Conservation (phyloP, 2,797 vertebrate genomes). For the Micromesistius poutassou region DNA sequence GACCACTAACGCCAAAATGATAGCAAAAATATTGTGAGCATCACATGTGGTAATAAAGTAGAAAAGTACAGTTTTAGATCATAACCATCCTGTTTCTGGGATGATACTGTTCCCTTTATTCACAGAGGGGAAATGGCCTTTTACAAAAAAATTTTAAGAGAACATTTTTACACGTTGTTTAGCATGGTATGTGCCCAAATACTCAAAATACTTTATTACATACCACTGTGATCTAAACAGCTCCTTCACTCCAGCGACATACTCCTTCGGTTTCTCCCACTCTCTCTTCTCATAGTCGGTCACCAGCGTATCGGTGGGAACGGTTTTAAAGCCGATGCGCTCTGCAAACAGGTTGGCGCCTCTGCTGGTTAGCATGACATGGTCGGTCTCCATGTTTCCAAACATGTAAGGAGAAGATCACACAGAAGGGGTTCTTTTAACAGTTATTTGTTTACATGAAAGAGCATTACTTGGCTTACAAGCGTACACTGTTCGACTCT, state of each 20-base stretch:
- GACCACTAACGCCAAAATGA: neutral
- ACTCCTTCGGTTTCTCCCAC: constrained; percentile 70
- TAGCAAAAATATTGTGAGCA: neutral
- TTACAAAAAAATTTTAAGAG: neutral
- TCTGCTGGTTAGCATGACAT: constrained; percentile 67
- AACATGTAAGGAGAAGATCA: neutral
- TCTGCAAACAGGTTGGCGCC: constrained; percentile 77
- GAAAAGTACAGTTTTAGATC: neutral
- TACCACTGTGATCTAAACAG: constrained; percentile 69
- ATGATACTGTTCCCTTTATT: neutral
- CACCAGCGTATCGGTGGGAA: constrained; percentile 64
- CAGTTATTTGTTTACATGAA: neutral
- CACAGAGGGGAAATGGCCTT: neutral
- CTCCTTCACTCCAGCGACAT: constrained; percentile 59
- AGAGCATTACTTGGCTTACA: neutral
- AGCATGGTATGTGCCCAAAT: neutral
- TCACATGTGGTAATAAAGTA: neutral
- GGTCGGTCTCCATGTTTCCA: constrained; percentile 62
- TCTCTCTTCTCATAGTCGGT: constrained; percentile 63
- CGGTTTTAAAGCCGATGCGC: constrained; percentile 57
- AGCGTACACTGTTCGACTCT: too few species aligned
- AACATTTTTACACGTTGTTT: neutral
- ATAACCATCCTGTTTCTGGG: neutral
- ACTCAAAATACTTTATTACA: constrained; percentile 14
- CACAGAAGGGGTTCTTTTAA: neutral